Evolutionary conservation across 2,797 vertebrate genomes (phyloP).

Genomic region (Sebastolobus altivelis): DNA sequence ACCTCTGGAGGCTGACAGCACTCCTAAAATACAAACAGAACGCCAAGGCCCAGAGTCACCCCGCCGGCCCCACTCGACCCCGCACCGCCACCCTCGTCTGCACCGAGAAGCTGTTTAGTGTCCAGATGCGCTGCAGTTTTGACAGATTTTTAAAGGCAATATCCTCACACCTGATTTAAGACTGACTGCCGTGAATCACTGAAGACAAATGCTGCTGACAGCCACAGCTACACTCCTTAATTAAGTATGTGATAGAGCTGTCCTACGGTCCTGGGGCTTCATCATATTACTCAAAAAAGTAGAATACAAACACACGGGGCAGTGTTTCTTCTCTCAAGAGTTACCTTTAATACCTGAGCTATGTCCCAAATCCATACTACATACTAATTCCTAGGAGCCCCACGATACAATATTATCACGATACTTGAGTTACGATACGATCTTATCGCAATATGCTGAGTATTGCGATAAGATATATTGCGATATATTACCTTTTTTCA

Average conservation of each 20-base stretch:
- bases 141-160: slow-evolving; percentile 34
- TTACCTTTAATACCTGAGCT: neutral
- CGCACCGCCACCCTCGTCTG: neutral
- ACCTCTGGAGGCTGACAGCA: slow-evolving; percentile 63
- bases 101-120: slow-evolving; percentile 20
- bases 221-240: slow-evolving; percentile 33
- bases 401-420: fast-evolving
- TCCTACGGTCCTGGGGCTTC: slow-evolving; percentile 1
- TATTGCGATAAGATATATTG: too few species aligned
- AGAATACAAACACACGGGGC: neutral
- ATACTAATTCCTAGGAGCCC: neutral
- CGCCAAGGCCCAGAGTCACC: slow-evolving; percentile 48
- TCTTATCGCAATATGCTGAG: too few species aligned
- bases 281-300: neutral
- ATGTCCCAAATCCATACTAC: neutral
- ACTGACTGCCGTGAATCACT: slow-evolving; percentile 42
- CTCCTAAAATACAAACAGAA: slow-evolving; percentile 58
- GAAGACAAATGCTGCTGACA: slow-evolving; percentile 51
- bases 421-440: too few species aligned
- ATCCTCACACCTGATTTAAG: slow-evolving; percentile 21
- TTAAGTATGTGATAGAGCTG: slow-evolving; percentile 37
- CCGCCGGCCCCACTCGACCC: neutral
- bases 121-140: slow-evolving; percentile 31
- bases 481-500: too few species aligned
- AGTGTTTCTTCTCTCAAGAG: neutral